Base-by-base conservation (phyloP, 2,888 invertebrate species). In the Saturnia japonica region DNA sequence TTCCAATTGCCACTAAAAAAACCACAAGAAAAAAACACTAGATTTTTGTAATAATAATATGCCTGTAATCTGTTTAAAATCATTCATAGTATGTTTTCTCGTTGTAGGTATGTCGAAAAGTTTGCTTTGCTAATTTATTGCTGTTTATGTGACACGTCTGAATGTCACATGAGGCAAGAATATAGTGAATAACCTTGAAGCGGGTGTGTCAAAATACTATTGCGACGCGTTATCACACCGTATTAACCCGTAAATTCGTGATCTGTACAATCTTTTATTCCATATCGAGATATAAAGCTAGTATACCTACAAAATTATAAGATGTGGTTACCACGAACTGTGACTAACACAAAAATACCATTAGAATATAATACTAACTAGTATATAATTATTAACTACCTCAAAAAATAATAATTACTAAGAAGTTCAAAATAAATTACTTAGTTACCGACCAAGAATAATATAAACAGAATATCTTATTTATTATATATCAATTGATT, bases 161-260 rank as follows among this genome's bases (percentile, higher is more conserved):
- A 14, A 16, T 45, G 45, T 34, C 67, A 72, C 62, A 51, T 69
- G 64, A 68, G 51, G 25, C 51, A 68, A 54, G 67, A 64, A 68
- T n/a, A 9, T 28, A 28, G 67, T 68, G 54, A 57, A 72, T 75
- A 74, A 76, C 80, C 81, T 82, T 81, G 79, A 70, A 72, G 70
- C 77, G 74, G 75, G 77, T 78, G 78, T 80, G 76, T 79, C 76
- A 75, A 80, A 79, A 81, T 72, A 78, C 69, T 74, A 78, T 81
- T 82, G 80, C 81, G 81, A 77, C 72, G 76, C 80, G 79, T 79
- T 82, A 81, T 78, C 76, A 77, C 72, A 25, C 12, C 42, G 70
- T 70, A 72, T 73, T 70, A 60, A 74, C 72, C 60, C 47, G 70
- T 70, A 74, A 60, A 74, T 69, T 70, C 77, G 76, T 80, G 75